These are phyloP conservation scores for Harlomillsia oculata DNA, from an alignment of 1,140 invertebrate species.

Conservation along the genomic window DNA sequence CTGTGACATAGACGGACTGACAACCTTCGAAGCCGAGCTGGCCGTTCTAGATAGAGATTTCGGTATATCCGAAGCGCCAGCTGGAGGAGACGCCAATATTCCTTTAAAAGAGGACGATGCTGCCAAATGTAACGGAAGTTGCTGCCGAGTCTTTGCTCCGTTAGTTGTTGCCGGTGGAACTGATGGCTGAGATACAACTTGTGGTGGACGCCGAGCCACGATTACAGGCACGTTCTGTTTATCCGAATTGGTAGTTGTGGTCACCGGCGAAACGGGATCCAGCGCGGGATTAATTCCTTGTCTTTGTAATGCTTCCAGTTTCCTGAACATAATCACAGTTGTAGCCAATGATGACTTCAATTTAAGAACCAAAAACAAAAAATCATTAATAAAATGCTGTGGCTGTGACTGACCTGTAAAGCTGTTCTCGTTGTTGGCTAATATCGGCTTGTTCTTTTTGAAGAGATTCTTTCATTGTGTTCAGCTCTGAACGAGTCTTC, in stretches of 20 bases:
- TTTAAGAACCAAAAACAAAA: not conserved
- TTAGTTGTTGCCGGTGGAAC: not conserved
- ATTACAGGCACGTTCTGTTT: not conserved
- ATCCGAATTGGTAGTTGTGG: constrained; percentile 9
- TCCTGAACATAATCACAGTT: constrained; percentile 14
- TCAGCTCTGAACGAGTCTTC: constrained; percentile 17
- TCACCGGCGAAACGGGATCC: constrained; percentile 25
- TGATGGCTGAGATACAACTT: constrained; percentile 3
- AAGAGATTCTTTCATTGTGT: constrained; percentile 7
- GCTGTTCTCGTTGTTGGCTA: constrained; percentile 70
- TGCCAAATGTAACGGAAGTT: constrained; percentile 31
- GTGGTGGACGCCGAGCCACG: constrained; percentile 2
- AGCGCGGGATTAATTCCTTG: constrained; percentile 28
- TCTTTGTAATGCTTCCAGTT: constrained; percentile 31
- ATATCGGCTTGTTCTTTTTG: constrained; percentile 64
- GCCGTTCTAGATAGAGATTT: constrained; percentile 13
- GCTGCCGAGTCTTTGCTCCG: constrained; percentile 19
- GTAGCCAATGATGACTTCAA: not conserved
- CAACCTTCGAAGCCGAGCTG: not conserved
- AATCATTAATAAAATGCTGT: not conserved
- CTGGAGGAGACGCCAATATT: not conserved
- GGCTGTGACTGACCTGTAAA: constrained; percentile 53
- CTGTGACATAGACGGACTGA: not conserved
- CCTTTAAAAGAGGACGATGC: constrained; percentile 22
- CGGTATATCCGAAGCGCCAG: not conserved